phyloP scores from a whole-genome alignment of 53 echinoderm and acorn worm genomes.

The Arbacia lixula region DNA sequence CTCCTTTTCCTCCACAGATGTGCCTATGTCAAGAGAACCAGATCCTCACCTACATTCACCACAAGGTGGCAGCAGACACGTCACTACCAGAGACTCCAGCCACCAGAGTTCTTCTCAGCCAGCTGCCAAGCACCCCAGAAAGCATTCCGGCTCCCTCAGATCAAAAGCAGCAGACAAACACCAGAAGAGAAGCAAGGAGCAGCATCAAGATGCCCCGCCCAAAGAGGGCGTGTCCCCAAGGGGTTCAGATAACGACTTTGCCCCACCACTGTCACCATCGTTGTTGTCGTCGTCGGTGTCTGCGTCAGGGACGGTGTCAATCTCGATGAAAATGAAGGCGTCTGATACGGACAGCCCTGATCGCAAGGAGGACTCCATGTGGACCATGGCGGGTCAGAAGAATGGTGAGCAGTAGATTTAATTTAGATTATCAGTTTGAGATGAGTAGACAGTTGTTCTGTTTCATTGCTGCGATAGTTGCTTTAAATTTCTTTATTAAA shows the following conservation, averaged over 20 bases:
- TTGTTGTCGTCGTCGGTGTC: background rate
- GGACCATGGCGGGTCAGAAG: slow-evolving; percentile 14
- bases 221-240: too few species aligned
- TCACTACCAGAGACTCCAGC: background rate
- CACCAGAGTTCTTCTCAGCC: slow-evolving; percentile 11
- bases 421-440: too few species aligned
- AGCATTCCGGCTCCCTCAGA: slow-evolving; percentile 1
- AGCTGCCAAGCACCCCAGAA: slow-evolving; percentile 20
- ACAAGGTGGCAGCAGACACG: slow-evolving; percentile 42
- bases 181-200: too few species aligned
- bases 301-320: background rate
- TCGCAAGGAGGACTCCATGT: slow-evolving; percentile 15
- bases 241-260: too few species aligned
- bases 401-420: too few species aligned
- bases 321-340: background rate
- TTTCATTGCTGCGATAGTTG: background rate
- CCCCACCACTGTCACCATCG: too few species aligned
- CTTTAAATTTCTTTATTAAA: background rate
- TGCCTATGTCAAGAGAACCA: background rate
- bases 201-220: too few species aligned
- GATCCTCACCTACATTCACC: background rate
- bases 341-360: slow-evolving; percentile 24
- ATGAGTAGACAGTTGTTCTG: too few species aligned
- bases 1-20: background rate
- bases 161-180: slow-evolving; percentile 2